Conservation (phyloP, 37 sponge, comb jelly and placozoan genomes). For the Cliona cf. orientalis region DNA sequence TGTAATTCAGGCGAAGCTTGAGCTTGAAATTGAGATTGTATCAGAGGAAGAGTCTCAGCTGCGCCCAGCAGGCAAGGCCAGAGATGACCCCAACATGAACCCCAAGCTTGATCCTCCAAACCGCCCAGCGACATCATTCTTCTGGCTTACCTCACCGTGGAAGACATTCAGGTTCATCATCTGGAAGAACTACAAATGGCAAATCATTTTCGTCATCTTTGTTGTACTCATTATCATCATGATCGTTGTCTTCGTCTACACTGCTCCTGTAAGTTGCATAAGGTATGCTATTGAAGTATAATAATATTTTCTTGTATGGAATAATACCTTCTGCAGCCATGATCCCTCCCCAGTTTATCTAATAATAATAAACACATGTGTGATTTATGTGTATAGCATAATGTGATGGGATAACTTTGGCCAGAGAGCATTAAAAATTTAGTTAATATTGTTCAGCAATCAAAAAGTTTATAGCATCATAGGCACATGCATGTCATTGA, state of each 20-base stretch:
- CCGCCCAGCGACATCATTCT: slow-evolving; percentile 99
- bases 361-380: no score
- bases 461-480: no score
- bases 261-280: slow-evolving; percentile 62
- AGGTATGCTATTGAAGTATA: neutral
- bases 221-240: slow-evolving; percentile 70
- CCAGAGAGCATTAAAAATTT: neutral
- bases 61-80: slow-evolving; percentile 88
- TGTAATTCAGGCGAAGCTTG: slow-evolving; percentile 44
- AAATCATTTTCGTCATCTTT: slow-evolving; percentile 79
- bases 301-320: neutral
- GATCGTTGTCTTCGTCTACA: slow-evolving; percentile 88
- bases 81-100: slow-evolving; percentile 96
- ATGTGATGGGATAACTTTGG: neutral
- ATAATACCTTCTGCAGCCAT: no score
- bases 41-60: slow-evolving; percentile 87
- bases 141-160: slow-evolving; percentile 97
- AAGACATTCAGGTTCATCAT: slow-evolving; percentile 96
- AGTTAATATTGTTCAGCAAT: no score
- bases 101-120: slow-evolving; percentile 93
- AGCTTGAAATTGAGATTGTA: slow-evolving; percentile 94
- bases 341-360: no score
- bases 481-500: no score
- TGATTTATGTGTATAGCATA: no score
- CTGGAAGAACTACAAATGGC: slow-evolving; percentile 95